A percentile compares a stretch with the other conserved stretches of the same genome.
Evolutionary conservation across 2,797 vertebrate species (phyloP).

Genomic region (Aythya fuligula): DNA sequence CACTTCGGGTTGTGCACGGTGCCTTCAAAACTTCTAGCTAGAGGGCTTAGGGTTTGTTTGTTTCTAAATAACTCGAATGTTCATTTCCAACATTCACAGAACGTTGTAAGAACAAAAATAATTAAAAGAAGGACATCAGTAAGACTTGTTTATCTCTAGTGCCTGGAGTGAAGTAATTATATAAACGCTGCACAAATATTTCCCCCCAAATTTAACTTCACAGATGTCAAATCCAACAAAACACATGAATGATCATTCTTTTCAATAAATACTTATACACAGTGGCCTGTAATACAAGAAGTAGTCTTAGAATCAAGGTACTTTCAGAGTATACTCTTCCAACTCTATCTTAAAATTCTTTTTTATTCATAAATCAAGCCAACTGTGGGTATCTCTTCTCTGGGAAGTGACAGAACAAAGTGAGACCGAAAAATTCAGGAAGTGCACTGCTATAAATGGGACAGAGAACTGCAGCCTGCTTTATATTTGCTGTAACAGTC

Average conservation of each 20-base stretch:
- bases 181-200: not conserved
- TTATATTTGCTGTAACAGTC: not conserved
- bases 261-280: not conserved
- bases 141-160: not conserved
- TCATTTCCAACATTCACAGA: not conserved
- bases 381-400: not conserved
- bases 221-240: not conserved
- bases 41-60: not conserved
- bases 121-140: not conserved
- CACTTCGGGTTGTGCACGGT: fast-evolving
- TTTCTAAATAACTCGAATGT: not conserved
- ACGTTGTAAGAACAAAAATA: not conserved
- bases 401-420: not conserved
- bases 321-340: not conserved
- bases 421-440: not conserved
- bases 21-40: not conserved
- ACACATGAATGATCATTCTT: not conserved
- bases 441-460: not conserved
- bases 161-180: not conserved
- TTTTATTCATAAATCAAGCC: not conserved
- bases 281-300: not conserved
- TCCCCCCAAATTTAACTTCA: not conserved
- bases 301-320: not conserved
- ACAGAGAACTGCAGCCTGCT: not conserved
- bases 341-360: not conserved